Base-by-base conservation (phyloP, 2,113 vertebrate species). In the Thamnophis sirtalis region DNA sequence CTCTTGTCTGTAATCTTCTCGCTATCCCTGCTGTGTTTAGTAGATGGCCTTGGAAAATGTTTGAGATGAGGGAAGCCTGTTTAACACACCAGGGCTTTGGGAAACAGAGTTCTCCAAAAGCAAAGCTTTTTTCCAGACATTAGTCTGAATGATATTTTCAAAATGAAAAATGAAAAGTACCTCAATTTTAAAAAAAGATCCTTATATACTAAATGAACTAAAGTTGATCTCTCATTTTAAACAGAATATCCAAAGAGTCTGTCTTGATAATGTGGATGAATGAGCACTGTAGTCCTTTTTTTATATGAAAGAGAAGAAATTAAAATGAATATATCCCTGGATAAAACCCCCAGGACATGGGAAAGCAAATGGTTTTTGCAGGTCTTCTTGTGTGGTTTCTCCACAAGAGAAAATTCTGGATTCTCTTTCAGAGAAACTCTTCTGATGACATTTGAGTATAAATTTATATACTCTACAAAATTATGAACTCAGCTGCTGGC, bases 381-480 rank as follows among this genome's bases (percentile, higher is more conserved):
- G 95, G 86, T 73, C 95, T 95, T 91, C 96, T 94, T 96, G 95
- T 90, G 95, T 94, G 95, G 92, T 95, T 96, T 88, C 21, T 88
- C 51, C 95, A 90, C 93, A 17, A 2, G 96, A 95, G 95, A 96
- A 94, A 0, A 4, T 90, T 21, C 84, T 49, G 89, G 19, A 22
- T 92, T 73, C 86, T 90, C 85, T 93, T 80, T 96, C 93, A 56
- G 55, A 90, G 94, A 88, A 89, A 53, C 90, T 0, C 94, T 94
- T 93, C 87, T 58, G 49, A 93, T 92, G 93, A 94, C 97, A 86
- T 96, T 96, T 95, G 28, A 95, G 93, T 86, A 92, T 93, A 94
- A 97, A 97, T 98, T 98, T 97, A 97, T 98, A 96, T 91, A 95
- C 95, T 96, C 86, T 91, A 94, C 93, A 96, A 97, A 97, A 97